These are phyloP conservation scores for Zaprionus camerounensis DNA, from an alignment of 1,140 invertebrate species.

Conservation along the genomic window DNA sequence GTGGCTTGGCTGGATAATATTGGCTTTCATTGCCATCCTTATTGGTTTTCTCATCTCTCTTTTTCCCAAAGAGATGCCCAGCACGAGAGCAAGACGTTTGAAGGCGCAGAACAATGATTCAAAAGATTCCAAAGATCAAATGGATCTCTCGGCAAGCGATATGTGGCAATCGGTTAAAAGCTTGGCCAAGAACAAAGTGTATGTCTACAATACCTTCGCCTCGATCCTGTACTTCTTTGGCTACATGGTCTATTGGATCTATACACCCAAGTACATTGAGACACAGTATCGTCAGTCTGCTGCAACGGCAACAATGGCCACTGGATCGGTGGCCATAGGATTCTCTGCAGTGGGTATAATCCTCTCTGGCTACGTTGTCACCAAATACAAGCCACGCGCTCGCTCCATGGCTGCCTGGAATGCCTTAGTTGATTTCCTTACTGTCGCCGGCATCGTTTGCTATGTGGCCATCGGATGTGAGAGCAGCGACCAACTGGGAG, in stretches of 20 bases:
- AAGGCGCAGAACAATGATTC: not conserved
- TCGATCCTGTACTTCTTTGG: conserved; percentile 89
- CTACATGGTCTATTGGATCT: conserved; percentile 90
- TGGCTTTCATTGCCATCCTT: conserved; percentile 86
- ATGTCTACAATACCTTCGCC: conserved; percentile 88
- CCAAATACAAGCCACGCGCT: conserved; percentile 89
- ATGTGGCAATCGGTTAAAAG: conserved; percentile 52
- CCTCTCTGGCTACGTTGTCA: conserved; percentile 88
- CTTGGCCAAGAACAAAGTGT: conserved; percentile 86
- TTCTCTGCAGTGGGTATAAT: conserved; percentile 90
- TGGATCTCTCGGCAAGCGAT: conserved; percentile 46
- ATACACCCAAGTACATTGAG: conserved; percentile 91
- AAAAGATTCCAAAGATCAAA: conserved; percentile 3
- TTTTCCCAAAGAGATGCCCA: conserved; percentile 88
- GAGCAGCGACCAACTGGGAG: conserved; percentile 74
- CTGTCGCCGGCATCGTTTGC: conserved; percentile 87
- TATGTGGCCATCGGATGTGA: conserved; percentile 89
- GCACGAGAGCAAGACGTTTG: conserved; percentile 59
- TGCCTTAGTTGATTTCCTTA: conserved; percentile 88
- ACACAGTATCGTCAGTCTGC: conserved; percentile 90
- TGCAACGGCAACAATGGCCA: conserved; percentile 87
- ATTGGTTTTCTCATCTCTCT: conserved; percentile 87
- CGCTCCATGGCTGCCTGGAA: conserved; percentile 89
- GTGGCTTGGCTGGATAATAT: conserved; percentile 92
- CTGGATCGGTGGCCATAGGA: conserved; percentile 88